These are phyloP conservation scores for Embidobia sp. DNA, from an alignment of 2,888 invertebrate genomes.

Conservation along the genomic window DNA sequence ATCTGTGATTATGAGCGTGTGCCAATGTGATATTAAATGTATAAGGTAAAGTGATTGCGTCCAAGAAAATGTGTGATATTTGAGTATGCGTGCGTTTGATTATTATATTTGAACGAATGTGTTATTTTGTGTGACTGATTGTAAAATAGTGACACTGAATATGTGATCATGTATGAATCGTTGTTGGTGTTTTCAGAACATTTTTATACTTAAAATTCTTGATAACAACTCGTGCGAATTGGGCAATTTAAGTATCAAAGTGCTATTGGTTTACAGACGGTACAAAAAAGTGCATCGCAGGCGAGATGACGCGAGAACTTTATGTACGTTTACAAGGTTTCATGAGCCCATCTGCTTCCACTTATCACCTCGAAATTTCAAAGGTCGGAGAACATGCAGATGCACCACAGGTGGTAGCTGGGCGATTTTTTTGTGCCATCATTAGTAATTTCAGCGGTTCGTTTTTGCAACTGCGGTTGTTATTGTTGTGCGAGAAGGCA, in stretches of 20 bases:
- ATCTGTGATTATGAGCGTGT: too few relatives aligned
- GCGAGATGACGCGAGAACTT: slow-evolving; percentile 35
- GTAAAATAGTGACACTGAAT: too few relatives aligned
- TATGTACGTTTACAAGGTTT: slow-evolving; percentile 69
- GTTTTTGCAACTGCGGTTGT: slow-evolving; percentile 26
- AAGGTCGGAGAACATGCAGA: slow-evolving; percentile 48
- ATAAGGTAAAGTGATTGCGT: too few relatives aligned
- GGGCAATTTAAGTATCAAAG: slow-evolving; percentile 14
- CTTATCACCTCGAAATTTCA: slow-evolving; percentile 51
- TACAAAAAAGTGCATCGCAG: slow-evolving; percentile 31
- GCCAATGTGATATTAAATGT: too few relatives aligned
- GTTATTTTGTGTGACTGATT: too few relatives aligned
- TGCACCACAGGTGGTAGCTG: slow-evolving; percentile 65
- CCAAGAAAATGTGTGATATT: too few relatives aligned
- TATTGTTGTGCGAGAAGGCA: background rate
- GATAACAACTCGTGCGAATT: background rate
- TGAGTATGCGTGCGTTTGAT: too few relatives aligned
- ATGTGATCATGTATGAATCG: too few relatives aligned
- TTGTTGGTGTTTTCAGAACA: background rate
- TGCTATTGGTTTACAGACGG: slow-evolving; percentile 21
- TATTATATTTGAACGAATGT: too few relatives aligned
- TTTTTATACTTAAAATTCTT: background rate
- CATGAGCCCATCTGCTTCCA: slow-evolving; percentile 73
- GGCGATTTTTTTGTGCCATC: slow-evolving; percentile 31
- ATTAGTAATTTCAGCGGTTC: slow-evolving; percentile 31